A percentile compares a stretch with the other conserved stretches of the same genome.
These are phyloP conservation scores for Scylla paramamosain DNA, from an alignment of 1,140 invertebrate species.

Conservation along the genomic window DNA sequence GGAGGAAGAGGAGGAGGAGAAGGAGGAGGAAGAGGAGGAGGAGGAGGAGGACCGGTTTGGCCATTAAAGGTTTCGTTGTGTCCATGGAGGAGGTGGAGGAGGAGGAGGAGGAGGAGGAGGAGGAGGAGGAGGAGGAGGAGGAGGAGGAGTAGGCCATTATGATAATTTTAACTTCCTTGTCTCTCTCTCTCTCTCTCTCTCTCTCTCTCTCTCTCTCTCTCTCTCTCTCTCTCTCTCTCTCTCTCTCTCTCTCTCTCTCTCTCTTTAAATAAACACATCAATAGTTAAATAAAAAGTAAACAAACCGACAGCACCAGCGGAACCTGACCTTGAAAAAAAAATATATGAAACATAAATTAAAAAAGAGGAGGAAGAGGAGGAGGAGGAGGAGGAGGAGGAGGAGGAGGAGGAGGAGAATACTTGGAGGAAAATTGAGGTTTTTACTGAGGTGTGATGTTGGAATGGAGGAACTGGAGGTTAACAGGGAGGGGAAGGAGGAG, in stretches of 20 bases:
- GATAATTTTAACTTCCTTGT: slow-evolving; percentile 4
- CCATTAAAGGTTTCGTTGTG: slow-evolving; percentile 2
- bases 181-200: background rate
- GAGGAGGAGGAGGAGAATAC: background rate
- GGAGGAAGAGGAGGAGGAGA: background rate
- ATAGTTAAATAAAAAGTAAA: no score
- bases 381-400: background rate
- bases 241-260: no score
- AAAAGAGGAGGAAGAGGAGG: no score
- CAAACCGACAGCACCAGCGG: no score
- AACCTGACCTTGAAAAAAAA: no score
- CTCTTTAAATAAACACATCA: no score
- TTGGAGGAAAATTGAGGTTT: background rate
- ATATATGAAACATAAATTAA: no score
- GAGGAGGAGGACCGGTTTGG: slow-evolving; percentile 15
- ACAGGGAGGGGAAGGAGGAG: background rate
- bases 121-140: background rate
- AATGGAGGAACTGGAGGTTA: background rate
- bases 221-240: no score
- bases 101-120: background rate
- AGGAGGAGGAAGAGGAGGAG: background rate
- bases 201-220: no score
- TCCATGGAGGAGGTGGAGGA: background rate
- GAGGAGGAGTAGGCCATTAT: background rate
- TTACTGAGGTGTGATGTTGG: background rate